These are phyloP conservation scores for Campopleginae sp. DNA, from an alignment of 2,888 invertebrate species.

Conservation along the genomic window DNA sequence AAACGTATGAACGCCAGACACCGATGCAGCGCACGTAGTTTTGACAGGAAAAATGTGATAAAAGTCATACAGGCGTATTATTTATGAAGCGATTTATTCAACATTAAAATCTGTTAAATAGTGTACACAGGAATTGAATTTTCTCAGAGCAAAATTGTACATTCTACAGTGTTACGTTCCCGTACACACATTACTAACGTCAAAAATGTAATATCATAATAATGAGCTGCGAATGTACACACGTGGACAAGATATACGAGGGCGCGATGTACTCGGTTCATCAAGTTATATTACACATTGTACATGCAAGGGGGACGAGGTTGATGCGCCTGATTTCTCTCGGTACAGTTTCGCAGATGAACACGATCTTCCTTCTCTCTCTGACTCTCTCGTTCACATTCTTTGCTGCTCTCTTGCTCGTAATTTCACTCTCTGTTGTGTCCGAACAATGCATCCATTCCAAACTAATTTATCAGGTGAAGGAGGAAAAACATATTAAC, in stretches of 20 bases:
- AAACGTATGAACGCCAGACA: background rate
- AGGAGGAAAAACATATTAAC: constrained; percentile 5
- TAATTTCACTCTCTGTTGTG: constrained; percentile 38
- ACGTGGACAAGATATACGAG: constrained; percentile 43
- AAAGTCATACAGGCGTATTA: background rate
- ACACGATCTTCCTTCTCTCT: background rate
- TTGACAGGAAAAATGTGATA: background rate
- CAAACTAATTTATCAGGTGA: constrained; percentile 26
- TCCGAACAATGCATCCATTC: constrained; percentile 40
- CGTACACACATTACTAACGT: constrained; percentile 30
- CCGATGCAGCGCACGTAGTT: background rate
- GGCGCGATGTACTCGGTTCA: constrained; percentile 54
- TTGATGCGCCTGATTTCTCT: constrained; percentile 63
- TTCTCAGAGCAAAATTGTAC: constrained; percentile 2
- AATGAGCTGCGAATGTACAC: constrained; percentile 45
- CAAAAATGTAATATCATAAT: constrained; percentile 59
- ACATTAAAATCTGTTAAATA: background rate
- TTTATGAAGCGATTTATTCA: background rate
- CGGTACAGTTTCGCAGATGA: constrained; percentile 51
- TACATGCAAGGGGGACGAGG: constrained; percentile 60
- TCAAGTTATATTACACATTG: constrained; percentile 64
- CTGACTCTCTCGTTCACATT: constrained; percentile 24
- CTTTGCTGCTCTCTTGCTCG: constrained; percentile 17
- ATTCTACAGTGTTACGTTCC: constrained; percentile 13
- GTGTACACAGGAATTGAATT: constrained; percentile 18